Base-by-base conservation (phyloP, 2,113 vertebrate species). In the Aspidoscelis tigris region DNA sequence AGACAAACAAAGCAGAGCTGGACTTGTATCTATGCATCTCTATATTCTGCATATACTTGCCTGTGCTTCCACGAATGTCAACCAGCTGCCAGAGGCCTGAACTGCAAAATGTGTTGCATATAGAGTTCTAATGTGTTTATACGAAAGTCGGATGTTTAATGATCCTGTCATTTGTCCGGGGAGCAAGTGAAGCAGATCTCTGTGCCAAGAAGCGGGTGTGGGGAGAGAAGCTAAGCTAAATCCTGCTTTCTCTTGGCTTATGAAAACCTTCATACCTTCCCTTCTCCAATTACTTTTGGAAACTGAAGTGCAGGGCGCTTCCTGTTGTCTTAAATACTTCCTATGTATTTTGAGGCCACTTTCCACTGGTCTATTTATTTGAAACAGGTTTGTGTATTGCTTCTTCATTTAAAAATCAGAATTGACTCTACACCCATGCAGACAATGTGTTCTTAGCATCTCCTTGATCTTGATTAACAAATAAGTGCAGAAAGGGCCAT, bases 81-180 rank as follows among this genome's bases (percentile, higher is more conserved):
- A 0, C 93, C 91, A 86, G 95, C 92, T 80, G 96, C 94, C 93
- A 95, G 82, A 81, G 94, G 93, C 93, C 96, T 96, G 81, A 95
- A 93, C 74, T 93, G 69, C 93, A 94, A 91, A 33, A 92, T 96
- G 95, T 97, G 96, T 95, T 86, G 50, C 58, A 66, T 21, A 79
- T 24, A 93, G 94, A 10, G 91, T 97, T 96, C 88, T 93, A 93
- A 92, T 96, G 95, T 97, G 95, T 95, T 97, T 95, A 93, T 94
- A 89, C 89, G 80, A 88, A 94, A 95, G 89, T 95, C 96, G 95
- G 94, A 94, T 93, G 88, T 93, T 96, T 92, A 93, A 92, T 89
- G 89, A 70, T 88, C 77, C 87, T 91, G 89, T 88, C 89, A 88
- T 92, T 93, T 95, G 90, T 85, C 93, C 92, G 47, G 75, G 86